Conservation (phyloP, 2,797 vertebrate species). For the Protosalanx chinensis region DNA sequence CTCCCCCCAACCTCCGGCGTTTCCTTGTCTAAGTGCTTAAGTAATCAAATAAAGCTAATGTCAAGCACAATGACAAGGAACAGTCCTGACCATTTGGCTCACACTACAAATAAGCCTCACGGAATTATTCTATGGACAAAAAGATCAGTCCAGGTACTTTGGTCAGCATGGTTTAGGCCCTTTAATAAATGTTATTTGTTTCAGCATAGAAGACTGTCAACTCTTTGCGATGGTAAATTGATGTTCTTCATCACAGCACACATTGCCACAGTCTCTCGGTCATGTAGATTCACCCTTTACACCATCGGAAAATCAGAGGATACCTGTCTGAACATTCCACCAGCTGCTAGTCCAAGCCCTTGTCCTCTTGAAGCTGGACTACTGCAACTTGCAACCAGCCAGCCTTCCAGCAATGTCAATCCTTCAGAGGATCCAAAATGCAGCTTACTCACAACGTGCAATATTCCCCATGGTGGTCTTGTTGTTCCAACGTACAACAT, state of each 20-base stretch:
- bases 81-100: background rate
- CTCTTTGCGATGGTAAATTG: background rate
- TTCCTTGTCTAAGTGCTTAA: background rate
- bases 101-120: background rate
- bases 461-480: too few species aligned
- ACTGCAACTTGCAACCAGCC: too few species aligned
- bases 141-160: slow-evolving; percentile 1
- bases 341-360: too few species aligned
- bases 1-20: background rate
- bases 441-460: too few species aligned
- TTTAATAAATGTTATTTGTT: background rate
- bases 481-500: too few species aligned
- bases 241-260: background rate
- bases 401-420: too few species aligned
- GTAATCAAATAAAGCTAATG: slow-evolving; percentile 2
- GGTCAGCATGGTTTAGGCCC: background rate
- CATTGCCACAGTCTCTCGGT: too few species aligned
- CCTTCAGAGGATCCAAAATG: too few species aligned
- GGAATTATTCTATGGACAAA: background rate
- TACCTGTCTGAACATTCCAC: too few species aligned
- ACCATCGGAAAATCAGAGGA: too few species aligned
- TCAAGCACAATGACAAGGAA: background rate
- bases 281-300: too few species aligned
- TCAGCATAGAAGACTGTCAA: background rate
- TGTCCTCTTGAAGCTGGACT: too few species aligned